A percentile compares a stretch with the other conserved stretches of the same genome.
Conservation (phyloP, 2,113 vertebrate genomes). For the Poecilia latipinna region DNA sequence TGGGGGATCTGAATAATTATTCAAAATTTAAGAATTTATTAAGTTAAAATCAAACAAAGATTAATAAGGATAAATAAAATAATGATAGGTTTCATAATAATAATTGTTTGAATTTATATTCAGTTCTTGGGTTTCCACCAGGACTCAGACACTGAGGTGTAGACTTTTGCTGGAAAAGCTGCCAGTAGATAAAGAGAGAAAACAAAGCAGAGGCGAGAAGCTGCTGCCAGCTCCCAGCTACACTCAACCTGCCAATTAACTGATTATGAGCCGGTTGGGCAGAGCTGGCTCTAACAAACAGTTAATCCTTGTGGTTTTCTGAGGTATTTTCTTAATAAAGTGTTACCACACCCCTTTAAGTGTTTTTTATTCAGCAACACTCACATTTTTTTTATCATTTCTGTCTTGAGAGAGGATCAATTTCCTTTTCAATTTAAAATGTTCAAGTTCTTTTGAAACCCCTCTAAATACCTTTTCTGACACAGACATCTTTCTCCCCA, state of each 20-base stretch:
- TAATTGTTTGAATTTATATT: constrained; percentile 29
- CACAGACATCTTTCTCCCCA: no score
- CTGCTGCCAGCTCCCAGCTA: constrained; percentile 41
- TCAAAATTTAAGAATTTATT: neutral
- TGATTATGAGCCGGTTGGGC: constrained; percentile 25
- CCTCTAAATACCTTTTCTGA: no score
- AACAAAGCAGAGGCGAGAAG: constrained; percentile 25
- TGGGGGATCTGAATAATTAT: neutral
- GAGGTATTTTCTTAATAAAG: neutral
- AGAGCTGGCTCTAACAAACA: neutral
- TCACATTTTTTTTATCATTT: no score
- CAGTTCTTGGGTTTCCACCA: constrained; percentile 3
- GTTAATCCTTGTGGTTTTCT: neutral
- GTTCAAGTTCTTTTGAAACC: no score
- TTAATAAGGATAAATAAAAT: neutral
- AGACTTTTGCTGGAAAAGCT: constrained; percentile 31
- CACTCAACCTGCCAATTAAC: constrained; percentile 50
- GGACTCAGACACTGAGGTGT: constrained; percentile 20
- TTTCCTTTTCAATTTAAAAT: no score
- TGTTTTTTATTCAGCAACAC: neutral
- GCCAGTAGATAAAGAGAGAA: constrained; percentile 38
- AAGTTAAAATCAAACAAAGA: neutral
- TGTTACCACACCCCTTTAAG: neutral
- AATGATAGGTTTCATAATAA: constrained; percentile 19
- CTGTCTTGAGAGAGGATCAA: no score